phyloP scores from a whole-genome alignment of 2,888 invertebrate genomes.

The Thysanoteuthis rhombus region DNA sequence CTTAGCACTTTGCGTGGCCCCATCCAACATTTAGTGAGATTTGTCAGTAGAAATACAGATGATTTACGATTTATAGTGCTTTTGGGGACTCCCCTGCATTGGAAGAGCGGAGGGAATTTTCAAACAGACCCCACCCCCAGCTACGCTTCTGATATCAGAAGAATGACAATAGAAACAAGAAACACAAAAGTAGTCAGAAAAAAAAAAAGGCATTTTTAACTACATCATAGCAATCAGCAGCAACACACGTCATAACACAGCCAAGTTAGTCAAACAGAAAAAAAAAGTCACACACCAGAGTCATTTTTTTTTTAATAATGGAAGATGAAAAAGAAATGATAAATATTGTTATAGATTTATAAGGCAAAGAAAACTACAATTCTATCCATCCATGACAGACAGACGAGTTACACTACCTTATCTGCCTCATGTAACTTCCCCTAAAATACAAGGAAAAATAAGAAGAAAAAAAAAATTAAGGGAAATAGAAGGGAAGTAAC shows the following conservation, averaged over 20 bases:
- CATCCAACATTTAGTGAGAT: too few relatives aligned
- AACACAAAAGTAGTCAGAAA: not conserved
- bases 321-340: slow-evolving; percentile 80
- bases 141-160: too few relatives aligned
- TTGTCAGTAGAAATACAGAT: too few relatives aligned
- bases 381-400: not conserved
- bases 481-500: not conserved
- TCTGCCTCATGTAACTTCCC: slow-evolving; percentile 55
- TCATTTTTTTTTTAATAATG: not conserved
- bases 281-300: not conserved
- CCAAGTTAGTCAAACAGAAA: not conserved
- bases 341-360: slow-evolving; percentile 13
- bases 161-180: not conserved
- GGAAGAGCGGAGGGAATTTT: too few relatives aligned
- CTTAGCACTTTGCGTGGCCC: too few relatives aligned
- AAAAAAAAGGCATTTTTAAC: too few relatives aligned
- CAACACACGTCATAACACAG: not conserved
- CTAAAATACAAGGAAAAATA: slow-evolving; percentile 39
- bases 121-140: too few relatives aligned
- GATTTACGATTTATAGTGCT: too few relatives aligned
- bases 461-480: not conserved
- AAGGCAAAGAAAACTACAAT: not conserved
- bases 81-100: too few relatives aligned
- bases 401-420: slow-evolving; percentile 49
- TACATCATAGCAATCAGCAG: not conserved